Conservation (phyloP, 1,140 invertebrate species). For the Sycobia sp. region DNA sequence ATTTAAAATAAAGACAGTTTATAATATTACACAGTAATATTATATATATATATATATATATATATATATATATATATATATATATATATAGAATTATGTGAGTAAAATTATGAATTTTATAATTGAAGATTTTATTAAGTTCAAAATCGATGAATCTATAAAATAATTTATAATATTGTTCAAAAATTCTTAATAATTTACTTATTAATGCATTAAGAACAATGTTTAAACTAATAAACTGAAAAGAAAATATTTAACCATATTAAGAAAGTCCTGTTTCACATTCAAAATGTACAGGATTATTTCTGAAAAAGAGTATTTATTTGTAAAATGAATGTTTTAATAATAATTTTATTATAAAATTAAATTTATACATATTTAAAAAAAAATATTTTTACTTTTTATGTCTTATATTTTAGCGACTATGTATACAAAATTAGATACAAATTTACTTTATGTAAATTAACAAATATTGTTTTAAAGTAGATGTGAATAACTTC, state of each 20-base stretch:
- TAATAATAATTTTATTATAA: background rate
- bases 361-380: slow-evolving; percentile 1
- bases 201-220: too few species aligned
- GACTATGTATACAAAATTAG: slow-evolving; percentile 18
- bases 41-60: too few species aligned
- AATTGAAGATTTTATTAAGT: background rate
- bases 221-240: too few species aligned
- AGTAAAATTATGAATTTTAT: background rate
- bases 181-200: too few species aligned
- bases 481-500: slow-evolving; percentile 3
- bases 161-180: background rate
- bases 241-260: too few species aligned
- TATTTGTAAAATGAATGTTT: slow-evolving; percentile 10
- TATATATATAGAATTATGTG: too few species aligned
- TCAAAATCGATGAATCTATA: background rate
- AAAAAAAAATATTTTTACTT: slow-evolving; percentile 10
- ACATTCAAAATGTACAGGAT: background rate
- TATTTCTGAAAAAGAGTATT: background rate
- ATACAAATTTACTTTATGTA: slow-evolving; percentile 34
- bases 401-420: too few species aligned
- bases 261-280: too few species aligned
- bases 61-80: too few species aligned
- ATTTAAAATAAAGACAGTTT: too few species aligned
- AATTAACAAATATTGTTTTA: slow-evolving; percentile 23
- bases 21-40: too few species aligned